Evolutionary conservation across 2,797 vertebrate genomes (phyloP).

Genomic region (Babyrousa celebensis): DNA sequence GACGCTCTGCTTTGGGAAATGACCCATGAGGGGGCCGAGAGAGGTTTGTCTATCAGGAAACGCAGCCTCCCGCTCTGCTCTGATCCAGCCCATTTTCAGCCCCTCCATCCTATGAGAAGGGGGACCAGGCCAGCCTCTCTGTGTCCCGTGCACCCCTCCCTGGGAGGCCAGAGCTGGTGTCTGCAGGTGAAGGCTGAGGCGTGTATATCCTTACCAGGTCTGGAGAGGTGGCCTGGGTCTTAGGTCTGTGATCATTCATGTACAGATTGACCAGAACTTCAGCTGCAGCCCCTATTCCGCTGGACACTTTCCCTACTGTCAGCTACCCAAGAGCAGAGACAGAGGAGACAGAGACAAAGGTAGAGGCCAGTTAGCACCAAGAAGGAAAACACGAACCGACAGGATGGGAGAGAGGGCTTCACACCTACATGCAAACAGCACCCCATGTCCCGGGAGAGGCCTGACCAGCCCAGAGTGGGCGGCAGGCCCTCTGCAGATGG

Average conservation of each 20-base stretch:
- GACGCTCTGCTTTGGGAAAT: not conserved
- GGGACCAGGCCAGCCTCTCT: not conserved
- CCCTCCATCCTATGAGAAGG: not conserved
- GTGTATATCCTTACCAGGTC: constrained; percentile 93
- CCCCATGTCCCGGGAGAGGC: not conserved
- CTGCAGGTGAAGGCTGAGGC: constrained; percentile 31
- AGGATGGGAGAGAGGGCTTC: not conserved
- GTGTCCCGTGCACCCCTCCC: not conserved
- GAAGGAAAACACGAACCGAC: not conserved
- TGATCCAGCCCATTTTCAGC: not conserved
- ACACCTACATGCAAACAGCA: constrained; percentile 11
- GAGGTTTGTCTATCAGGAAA: constrained; percentile 21
- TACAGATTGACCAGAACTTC: constrained; percentile 98
- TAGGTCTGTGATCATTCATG: constrained; percentile 97
- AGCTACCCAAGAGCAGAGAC: constrained; percentile 91
- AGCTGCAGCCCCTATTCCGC: constrained; percentile 96
- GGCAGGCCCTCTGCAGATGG: not conserved
- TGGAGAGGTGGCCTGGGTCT: constrained; percentile 89
- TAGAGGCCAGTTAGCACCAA: constrained; percentile 72
- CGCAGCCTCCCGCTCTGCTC: not conserved
- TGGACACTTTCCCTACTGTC: constrained; percentile 97
- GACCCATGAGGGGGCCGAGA: not conserved
- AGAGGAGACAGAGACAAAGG: constrained; percentile 83
- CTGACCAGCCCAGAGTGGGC: not conserved
- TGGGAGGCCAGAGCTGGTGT: not conserved